These are phyloP conservation scores for Lymantria dispar DNA, from an alignment of 2,888 invertebrate species.

Conservation along the genomic window DNA sequence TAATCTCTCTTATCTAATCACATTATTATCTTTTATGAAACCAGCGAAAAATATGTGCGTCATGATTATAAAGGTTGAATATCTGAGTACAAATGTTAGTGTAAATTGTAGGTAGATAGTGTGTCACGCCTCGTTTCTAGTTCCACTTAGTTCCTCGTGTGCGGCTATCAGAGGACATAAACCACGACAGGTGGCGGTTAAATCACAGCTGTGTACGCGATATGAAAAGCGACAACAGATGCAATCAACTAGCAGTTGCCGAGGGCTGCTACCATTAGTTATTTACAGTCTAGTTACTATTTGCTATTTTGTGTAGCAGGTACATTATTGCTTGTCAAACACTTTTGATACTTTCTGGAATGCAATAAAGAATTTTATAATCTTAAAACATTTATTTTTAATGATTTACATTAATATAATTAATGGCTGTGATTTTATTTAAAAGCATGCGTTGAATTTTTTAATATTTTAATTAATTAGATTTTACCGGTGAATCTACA, in stretches of 20 bases:
- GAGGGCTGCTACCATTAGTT: slow-evolving; percentile 41
- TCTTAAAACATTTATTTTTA: not conserved
- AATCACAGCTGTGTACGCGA: slow-evolving; percentile 57
- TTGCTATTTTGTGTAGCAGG: slow-evolving; percentile 16
- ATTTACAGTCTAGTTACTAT: slow-evolving; percentile 34
- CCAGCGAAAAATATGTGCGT: slow-evolving; percentile 18
- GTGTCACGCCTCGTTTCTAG: slow-evolving; percentile 36
- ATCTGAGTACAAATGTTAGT: slow-evolving; percentile 21
- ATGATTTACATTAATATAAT: too few species aligned
- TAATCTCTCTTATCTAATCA: slow-evolving; percentile 35
- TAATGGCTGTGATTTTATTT: too few species aligned
- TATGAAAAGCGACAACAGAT: slow-evolving; percentile 62
- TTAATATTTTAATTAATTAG: too few species aligned
- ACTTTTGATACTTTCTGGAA: not conserved
- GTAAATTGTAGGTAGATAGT: slow-evolving; percentile 24
- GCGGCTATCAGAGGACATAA: slow-evolving; percentile 62
- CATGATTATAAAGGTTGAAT: slow-evolving; percentile 20
- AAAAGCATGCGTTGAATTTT: too few species aligned
- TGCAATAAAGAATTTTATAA: not conserved
- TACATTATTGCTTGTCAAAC: not conserved
- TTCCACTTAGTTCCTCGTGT: slow-evolving; percentile 52
- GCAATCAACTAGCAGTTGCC: slow-evolving; percentile 47
- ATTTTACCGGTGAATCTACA: too few species aligned
- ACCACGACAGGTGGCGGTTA: slow-evolving; percentile 66
- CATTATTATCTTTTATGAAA: slow-evolving; percentile 26